phyloP scores from a whole-genome alignment of 2,797 vertebrate genomes.

The Sebastes baramenuke region DNA sequence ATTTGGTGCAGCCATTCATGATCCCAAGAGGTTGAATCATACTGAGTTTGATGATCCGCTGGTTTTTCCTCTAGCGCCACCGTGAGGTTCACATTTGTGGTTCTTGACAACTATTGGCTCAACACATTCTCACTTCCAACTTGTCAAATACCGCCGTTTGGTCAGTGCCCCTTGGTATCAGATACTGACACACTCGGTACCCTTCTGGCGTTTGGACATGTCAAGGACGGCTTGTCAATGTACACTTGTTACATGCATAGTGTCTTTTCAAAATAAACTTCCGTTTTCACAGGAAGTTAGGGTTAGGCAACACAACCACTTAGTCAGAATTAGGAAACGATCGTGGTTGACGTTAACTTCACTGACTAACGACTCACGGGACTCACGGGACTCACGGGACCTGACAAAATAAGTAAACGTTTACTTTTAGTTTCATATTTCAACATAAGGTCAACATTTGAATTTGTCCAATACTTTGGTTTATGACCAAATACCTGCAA shows the following conservation, averaged over 20 bases:
- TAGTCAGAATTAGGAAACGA: no score
- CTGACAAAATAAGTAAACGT: no score
- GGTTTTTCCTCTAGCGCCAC: not conserved
- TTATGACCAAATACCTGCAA: not conserved
- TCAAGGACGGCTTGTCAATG: not conserved
- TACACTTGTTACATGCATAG: no score
- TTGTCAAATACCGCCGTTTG: not conserved
- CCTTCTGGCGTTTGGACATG: not conserved
- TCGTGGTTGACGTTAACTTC: no score
- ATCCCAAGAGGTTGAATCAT: not conserved
- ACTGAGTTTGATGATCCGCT: not conserved
- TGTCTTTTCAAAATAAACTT: no score
- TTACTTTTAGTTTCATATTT: no score
- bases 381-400: no score
- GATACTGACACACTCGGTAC: fast-evolving
- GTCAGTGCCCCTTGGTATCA: not conserved
- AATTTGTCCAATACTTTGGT: not conserved
- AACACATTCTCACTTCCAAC: not conserved
- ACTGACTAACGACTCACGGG: no score
- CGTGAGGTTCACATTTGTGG: not conserved
- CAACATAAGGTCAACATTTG: no score
- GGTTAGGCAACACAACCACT: no score
- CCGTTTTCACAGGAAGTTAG: no score
- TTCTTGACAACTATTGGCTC: not conserved
- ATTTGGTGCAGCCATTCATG: not conserved